phyloP scores from a whole-genome alignment of 92 coral and sea anemone genomes.

The Zoanthus sansibaricus region DNA sequence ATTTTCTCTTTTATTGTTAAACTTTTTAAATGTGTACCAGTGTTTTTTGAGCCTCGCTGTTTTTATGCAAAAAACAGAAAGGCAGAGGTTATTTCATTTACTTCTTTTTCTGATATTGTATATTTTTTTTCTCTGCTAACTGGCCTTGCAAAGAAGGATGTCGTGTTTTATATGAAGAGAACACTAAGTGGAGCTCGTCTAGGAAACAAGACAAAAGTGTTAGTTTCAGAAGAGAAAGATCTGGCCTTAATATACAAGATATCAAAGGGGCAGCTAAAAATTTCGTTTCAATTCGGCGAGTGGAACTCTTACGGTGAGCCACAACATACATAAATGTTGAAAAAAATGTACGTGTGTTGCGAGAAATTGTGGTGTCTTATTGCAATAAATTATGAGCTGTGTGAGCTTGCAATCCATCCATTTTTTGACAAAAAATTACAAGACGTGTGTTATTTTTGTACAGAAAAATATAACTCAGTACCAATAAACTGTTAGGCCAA shows the following conservation, averaged over 20 bases:
- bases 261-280: constrained; percentile 68
- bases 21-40: constrained; percentile 52
- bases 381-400: constrained; percentile 2
- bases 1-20: constrained; percentile 51
- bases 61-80: constrained; percentile 60
- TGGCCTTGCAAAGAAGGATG: constrained; percentile 57
- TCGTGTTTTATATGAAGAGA: constrained; percentile 59
- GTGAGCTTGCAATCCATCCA: constrained; percentile 2
- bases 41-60: constrained; percentile 68
- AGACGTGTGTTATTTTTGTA: not conserved
- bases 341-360: not conserved
- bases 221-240: constrained; percentile 64
- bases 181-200: constrained; percentile 9
- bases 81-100: constrained; percentile 75
- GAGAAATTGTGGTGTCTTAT: not conserved
- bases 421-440: too few species aligned
- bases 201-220: constrained; percentile 41
- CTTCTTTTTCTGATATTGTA: constrained; percentile 60
- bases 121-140: constrained; percentile 55
- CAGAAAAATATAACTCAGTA: constrained; percentile 1
- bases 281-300: constrained; percentile 78
- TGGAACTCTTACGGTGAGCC: constrained; percentile 75
- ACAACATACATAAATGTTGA: constrained; percentile 50
- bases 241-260: constrained; percentile 70
- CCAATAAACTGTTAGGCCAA: constrained; percentile 2